Base-by-base conservation (phyloP, 2,797 vertebrate species). In the Brachyrhaphis roseni region DNA sequence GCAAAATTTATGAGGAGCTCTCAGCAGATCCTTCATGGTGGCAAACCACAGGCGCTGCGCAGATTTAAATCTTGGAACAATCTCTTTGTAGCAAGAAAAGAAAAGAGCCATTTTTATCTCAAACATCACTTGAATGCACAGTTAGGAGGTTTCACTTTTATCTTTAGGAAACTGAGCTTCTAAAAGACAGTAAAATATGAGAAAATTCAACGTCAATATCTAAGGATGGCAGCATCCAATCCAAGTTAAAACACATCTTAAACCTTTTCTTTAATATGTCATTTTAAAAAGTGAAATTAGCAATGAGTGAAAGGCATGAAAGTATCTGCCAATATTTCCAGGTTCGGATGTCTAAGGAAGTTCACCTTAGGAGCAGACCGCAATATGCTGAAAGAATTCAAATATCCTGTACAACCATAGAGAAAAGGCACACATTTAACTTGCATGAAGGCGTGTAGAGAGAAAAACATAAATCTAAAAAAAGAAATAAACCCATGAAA, bases 1-100 rank as follows among this genome's bases (percentile, higher is more conserved):
- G 82, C 78, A 36, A 55, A 74, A 84, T 80, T 82, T 51, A 39
- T 28, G 13, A 82, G 64, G 74, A 81, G 74, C 72, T 81, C 70
- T 80, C 79, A 64, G 28, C 80, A 76, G 78, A 49, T 51, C 26
- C 11, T 3, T 70, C 68, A 64, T 55, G 26, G 77, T 80, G 39
- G 41, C 45, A 82, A 80, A 80, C 72, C 77, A 49, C 57, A 66
- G 34, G 45, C 47, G 55, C 46, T 11, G 68, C 8, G 53, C 72
- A 55, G 78, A 71, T 78, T 74, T 82, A 81, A 78, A 81, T 72
- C 59, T 28, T 34, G 15, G 64, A 78, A 79, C 1, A 71, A 34
- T 41, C 75, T 79, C 39, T n/a, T 43, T 79, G 80, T 68, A 80
- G 73, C 34, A 79, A 28, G 57, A 81, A 53, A 74, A 20, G 26